phyloP scores from a whole-genome alignment of 2,888 invertebrate genomes.

The Pocota personata region DNA sequence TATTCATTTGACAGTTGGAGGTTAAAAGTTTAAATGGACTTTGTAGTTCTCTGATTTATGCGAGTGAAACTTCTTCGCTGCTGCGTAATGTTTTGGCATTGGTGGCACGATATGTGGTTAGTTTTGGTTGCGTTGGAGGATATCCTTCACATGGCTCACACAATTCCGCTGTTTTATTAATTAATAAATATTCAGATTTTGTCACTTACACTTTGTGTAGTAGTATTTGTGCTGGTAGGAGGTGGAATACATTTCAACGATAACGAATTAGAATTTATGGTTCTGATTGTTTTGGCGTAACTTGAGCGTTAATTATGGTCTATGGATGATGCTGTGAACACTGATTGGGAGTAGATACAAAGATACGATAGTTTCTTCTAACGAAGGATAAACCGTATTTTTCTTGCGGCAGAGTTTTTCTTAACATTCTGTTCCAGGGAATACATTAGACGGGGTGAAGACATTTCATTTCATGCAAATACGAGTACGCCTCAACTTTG shows the following conservation, averaged over 20 bases:
- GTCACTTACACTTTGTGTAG: conserved; percentile 27
- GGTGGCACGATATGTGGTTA: conserved; percentile 43
- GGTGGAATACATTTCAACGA: conserved; percentile 9
- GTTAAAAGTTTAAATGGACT: conserved; percentile 72
- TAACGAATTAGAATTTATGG: conserved; percentile 41
- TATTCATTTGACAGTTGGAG: conserved; percentile 72
- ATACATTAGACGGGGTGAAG: too few relatives aligned
- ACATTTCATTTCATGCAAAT: too few relatives aligned
- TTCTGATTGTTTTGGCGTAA: conserved; percentile 29
- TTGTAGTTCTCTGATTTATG: conserved; percentile 69
- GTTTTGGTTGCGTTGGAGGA: conserved; percentile 29
- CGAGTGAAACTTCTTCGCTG: conserved; percentile 8
- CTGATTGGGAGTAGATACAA: conserved; percentile 13
- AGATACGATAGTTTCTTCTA: too few relatives aligned
- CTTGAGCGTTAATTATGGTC: conserved; percentile 29
- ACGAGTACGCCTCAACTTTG: too few relatives aligned
- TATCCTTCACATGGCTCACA: conserved; percentile 14
- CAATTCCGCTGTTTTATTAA: conserved; percentile 50
- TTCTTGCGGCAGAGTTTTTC: too few relatives aligned
- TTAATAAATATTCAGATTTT: conserved; percentile 67
- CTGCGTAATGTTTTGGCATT: conserved; percentile 51
- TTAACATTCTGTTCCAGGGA: too few relatives aligned
- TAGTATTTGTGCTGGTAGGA: background rate
- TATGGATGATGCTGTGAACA: background rate
- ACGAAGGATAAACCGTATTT: too few relatives aligned